Evolutionary conservation across 2,797 vertebrate genomes (phyloP).

Genomic region (Cossypha polioptera): DNA sequence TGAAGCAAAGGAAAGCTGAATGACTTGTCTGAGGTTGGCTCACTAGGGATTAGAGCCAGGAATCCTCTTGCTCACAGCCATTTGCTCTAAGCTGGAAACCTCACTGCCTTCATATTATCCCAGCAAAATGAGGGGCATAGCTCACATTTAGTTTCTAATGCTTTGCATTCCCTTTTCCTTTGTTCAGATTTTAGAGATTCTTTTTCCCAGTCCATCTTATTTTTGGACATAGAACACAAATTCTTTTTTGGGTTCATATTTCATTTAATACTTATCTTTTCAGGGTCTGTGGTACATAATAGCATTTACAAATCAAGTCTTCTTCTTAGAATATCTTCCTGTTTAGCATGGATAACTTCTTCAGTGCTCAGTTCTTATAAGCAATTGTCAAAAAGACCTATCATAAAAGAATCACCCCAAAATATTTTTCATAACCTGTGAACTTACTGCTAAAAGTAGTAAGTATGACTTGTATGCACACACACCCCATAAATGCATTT

Average conservation of each 20-base stretch:
- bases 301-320: not conserved
- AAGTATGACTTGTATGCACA: not conserved
- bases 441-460: not conserved
- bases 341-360: not conserved
- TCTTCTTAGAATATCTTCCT: not conserved
- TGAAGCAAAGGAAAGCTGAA: constrained; percentile 17
- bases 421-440: not conserved
- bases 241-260: not conserved
- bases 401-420: not conserved
- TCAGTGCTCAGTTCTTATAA: not conserved
- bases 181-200: not conserved
- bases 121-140: not conserved
- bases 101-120: not conserved
- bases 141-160: not conserved
- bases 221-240: not conserved
- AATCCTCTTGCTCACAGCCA: not conserved
- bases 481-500: rapidly evolving
- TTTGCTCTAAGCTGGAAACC: not conserved
- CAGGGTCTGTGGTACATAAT: not conserved
- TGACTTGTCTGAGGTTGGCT: not conserved
- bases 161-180: not conserved
- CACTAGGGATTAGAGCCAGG: constrained; percentile 18
- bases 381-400: not conserved
- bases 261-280: not conserved
- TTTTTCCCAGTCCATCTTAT: not conserved